phyloP scores from a whole-genome alignment of 2,113 vertebrate species.

The Xyrauchen texanus region DNA sequence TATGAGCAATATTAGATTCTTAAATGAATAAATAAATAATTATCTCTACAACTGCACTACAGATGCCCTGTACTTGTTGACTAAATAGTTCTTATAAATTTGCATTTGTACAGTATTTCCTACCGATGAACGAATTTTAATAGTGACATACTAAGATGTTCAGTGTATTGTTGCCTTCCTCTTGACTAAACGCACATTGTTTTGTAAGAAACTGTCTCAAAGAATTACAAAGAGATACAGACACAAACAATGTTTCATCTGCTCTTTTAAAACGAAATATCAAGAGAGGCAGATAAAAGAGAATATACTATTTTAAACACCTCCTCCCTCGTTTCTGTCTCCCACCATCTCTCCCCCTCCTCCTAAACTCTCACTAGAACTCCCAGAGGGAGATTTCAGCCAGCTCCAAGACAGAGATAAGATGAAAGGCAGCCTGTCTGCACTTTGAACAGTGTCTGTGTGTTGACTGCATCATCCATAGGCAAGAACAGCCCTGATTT shows the following conservation, averaged over 20 bases:
- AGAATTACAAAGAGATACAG: conserved; percentile 2
- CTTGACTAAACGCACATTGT: not conserved
- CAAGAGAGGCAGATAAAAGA: conserved; percentile 59
- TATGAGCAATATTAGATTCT: too few relatives aligned
- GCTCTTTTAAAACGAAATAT: conserved; percentile 22
- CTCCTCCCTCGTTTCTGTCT: conserved; percentile 37
- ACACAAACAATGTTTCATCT: not conserved
- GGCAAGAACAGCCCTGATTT: conserved; percentile 39
- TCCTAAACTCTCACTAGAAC: conserved; percentile 57
- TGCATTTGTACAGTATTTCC: too few relatives aligned
- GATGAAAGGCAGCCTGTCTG: conserved; percentile 48
- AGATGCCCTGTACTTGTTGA: not conserved
- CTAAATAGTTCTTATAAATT: not conserved
- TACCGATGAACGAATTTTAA: not conserved
- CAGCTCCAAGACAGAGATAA: conserved; percentile 50
- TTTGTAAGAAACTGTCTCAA: not conserved
- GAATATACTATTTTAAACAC: conserved; percentile 28
- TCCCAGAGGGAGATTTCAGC: conserved; percentile 62
- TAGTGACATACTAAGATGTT: not conserved
- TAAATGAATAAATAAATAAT: not conserved
- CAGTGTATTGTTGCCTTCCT: not conserved
- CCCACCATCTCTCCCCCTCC: conserved; percentile 43
- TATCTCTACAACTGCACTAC: not conserved
- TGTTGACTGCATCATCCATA: conserved; percentile 47
- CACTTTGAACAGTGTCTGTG: conserved; percentile 53